Conservation (phyloP, 23 tunicate genomes). For the Clavelina lepadiformis region DNA sequence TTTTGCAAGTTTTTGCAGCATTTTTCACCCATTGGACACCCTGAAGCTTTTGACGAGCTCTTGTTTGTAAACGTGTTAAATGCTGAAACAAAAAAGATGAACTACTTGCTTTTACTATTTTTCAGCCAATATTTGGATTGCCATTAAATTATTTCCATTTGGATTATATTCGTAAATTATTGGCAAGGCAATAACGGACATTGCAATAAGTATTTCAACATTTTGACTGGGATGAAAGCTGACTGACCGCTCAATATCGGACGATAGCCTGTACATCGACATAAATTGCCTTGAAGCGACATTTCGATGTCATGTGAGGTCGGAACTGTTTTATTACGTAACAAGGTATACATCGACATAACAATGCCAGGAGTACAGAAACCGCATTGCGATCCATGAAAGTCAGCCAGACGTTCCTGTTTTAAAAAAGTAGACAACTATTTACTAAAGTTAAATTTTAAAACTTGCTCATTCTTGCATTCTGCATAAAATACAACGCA, state of each 20-base stretch:
- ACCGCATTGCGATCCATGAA: slow-evolving; percentile 97
- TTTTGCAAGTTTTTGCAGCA: no score
- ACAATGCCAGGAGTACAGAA: slow-evolving; percentile 98
- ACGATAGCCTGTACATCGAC: slow-evolving; percentile 96
- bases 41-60: no score
- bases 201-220: no score
- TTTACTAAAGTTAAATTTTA: not conserved
- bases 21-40: no score
- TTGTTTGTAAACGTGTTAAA: slow-evolving; percentile 51
- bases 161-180: no score
- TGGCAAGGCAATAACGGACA: no score
- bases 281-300: slow-evolving; percentile 89
- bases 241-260: slow-evolving; percentile 90
- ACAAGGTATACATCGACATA: slow-evolving; percentile 96
- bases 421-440: not conserved
- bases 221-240: no score
- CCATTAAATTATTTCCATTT: no score
- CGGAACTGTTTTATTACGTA: slow-evolving; percentile 82
- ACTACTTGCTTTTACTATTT: no score
- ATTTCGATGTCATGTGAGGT: slow-evolving; percentile 55
- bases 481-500: no score
- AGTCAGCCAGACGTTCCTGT: slow-evolving; percentile 76
- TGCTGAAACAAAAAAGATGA: slow-evolving; percentile 40
- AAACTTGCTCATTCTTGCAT: no score
- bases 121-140: no score